Base-by-base conservation (phyloP, 2,113 vertebrate genomes). In the Muntiacus muntjak region DNA sequence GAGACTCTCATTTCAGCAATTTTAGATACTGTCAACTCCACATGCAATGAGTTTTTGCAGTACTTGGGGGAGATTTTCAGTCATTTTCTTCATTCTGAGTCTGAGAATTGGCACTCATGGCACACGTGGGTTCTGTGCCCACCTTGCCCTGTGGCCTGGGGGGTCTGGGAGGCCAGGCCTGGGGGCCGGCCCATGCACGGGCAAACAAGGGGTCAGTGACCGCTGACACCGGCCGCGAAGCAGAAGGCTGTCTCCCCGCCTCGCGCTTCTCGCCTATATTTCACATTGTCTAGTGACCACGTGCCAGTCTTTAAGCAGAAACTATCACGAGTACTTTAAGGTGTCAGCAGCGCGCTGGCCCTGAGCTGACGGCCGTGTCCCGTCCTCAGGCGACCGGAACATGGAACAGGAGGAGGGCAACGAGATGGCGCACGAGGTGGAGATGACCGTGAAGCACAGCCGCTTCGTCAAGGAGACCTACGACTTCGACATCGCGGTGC, bases 401-500 rank as follows among this genome's bases (percentile, higher is more conserved):
- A 98, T 96, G 0, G 91, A 97, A 76, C 52, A 79, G 81, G 78
- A 96, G 1, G 98, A 99, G 0, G 98, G 98, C 0, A 97, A 82
- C 0, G 99, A 99, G 98, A 95, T 87, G 0, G 96, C 25, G 0
- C 98, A 99, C 1, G 25, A 96, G 0, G 99, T 99, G 60, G 99
- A 99, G 0, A 91, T 97, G 54, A 95, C 99, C 10, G 1, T 99
- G 0, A 92, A 98, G 1, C 99, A 99, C 95, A 95, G 87, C 1
- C 98, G 87, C 3, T 99, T 99, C 78, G 17, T 90, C 3, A 4
- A 0, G 0, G 84, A 97, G 0, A 99, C 99, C 4, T 99, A 99
- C 0, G 95, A 99, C 98, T 99, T 99, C 0, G 99, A 99, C 98
- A 99, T 99, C 1, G 99, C 99, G 0, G 97, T 99, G n/a, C 97